Evolutionary conservation across 2,888 invertebrate genomes (phyloP).

Genomic region (Hemaris fuciformis): DNA sequence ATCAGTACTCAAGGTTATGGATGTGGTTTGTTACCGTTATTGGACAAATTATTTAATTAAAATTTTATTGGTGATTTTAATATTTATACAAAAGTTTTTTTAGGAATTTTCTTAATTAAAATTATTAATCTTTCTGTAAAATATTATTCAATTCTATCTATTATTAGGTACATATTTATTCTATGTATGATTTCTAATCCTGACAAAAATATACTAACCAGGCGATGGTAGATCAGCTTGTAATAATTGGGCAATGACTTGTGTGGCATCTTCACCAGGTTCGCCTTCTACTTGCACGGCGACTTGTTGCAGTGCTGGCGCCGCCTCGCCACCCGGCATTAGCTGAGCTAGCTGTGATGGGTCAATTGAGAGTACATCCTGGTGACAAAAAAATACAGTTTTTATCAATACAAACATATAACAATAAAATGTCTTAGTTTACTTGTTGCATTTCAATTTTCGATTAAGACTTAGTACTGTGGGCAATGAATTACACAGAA

Average conservation of each 20-base stretch:
- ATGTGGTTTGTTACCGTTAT: background rate
- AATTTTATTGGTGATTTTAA: no score
- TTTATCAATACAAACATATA: no score
- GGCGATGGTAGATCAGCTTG: conserved; percentile 92
- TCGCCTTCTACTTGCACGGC: conserved; percentile 80
- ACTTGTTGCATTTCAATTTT: no score
- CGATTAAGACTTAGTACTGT: no score
- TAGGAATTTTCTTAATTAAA: no score
- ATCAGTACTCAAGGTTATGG: background rate
- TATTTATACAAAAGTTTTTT: no score
- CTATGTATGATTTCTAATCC: no score
- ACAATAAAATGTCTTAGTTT: no score
- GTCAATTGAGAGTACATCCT: conserved; percentile 81
- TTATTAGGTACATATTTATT: no score
- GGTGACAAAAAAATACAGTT: conserved; percentile 53
- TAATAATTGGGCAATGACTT: conserved; percentile 92
- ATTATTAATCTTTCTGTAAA: no score
- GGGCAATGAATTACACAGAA: no score
- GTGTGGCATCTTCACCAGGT: conserved; percentile 84
- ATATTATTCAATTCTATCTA: no score
- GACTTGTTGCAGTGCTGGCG: conserved; percentile 74
- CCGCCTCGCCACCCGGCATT: conserved; percentile 80
- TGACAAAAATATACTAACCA: conserved; percentile 77
- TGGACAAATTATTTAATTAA: background rate
- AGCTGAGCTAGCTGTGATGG: conserved; percentile 78